Evolutionary conservation across 2,888 invertebrate genomes (phyloP).

Genomic region (Sinhomidia bicolor): DNA sequence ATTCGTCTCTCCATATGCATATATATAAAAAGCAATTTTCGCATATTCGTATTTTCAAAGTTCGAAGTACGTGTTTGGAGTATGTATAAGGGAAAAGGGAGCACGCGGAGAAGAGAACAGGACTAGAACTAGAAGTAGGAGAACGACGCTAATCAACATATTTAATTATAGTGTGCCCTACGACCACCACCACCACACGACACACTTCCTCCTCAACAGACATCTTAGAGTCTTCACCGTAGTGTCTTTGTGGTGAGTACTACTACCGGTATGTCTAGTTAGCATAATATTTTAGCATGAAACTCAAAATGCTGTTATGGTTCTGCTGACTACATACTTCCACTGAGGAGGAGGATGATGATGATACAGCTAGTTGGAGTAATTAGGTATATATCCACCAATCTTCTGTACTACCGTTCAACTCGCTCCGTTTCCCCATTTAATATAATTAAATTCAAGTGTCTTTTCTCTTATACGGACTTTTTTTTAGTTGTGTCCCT

Average conservation of each 20-base stretch:
- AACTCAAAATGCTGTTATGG: no score
- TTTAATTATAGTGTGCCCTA: not conserved
- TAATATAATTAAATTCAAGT: conserved; percentile 12
- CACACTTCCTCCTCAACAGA: no score
- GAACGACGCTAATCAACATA: conserved; percentile 23
- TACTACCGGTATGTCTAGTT: no score
- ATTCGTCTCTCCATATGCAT: not conserved
- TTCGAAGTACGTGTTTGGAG: conserved; percentile 4
- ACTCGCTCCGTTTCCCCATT: not conserved
- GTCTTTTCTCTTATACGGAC: not conserved
- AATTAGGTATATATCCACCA: no score
- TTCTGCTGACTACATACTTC: no score
- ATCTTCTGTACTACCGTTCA: no score
- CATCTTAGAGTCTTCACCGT: no score
- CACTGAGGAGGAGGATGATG: no score
- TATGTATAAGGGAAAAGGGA: not conserved
- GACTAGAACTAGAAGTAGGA: not conserved
- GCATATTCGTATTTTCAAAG: conserved; percentile 13
- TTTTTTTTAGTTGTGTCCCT: not conserved
- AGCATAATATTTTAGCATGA: no score
- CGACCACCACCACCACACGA: not conserved
- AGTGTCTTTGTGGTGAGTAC: no score
- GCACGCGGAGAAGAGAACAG: not conserved
- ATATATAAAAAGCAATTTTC: conserved; percentile 10
- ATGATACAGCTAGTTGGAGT: no score